Percentiles rank a stretch among this genome's conserved stretches.
Conservation (phyloP, 2,888 invertebrate genomes). For the Tipula vernalis region DNA sequence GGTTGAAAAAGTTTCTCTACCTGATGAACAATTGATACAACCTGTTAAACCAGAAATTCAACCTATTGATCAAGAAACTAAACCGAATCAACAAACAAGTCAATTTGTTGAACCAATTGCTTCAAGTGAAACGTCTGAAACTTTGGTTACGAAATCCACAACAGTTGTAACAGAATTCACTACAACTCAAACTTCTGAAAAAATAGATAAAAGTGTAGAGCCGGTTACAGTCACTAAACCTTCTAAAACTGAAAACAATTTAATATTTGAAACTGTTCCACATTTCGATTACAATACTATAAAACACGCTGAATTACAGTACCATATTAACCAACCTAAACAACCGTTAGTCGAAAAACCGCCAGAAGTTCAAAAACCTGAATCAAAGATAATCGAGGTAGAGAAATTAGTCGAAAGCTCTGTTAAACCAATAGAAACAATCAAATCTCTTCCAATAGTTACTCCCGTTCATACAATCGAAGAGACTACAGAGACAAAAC, state of each 20-base stretch:
- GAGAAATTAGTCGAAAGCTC: not conserved
- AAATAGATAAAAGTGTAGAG: not conserved
- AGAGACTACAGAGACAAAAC: not conserved
- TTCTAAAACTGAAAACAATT: not conserved
- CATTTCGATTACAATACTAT: not conserved
- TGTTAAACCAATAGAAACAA: not conserved
- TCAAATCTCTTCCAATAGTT: not conserved
- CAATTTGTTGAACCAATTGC: not conserved
- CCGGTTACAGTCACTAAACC: not conserved
- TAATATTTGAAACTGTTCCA: not conserved
- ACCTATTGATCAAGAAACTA: not conserved
- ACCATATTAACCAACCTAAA: not conserved
- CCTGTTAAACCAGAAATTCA: not conserved
- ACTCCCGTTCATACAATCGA: not conserved
- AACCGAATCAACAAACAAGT: not conserved
- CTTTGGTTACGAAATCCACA: not conserved
- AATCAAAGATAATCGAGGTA: not conserved
- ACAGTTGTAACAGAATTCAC: not conserved
- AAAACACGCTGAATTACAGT: not conserved
- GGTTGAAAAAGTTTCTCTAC: not conserved
- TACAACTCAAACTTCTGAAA: not conserved
- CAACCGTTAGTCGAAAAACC: not conserved
- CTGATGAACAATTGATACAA: not conserved
- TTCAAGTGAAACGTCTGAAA: not conserved
- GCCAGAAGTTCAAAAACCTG: not conserved